Conservation (phyloP, 2,113 vertebrate species). For the Festucalex cinctus region DNA sequence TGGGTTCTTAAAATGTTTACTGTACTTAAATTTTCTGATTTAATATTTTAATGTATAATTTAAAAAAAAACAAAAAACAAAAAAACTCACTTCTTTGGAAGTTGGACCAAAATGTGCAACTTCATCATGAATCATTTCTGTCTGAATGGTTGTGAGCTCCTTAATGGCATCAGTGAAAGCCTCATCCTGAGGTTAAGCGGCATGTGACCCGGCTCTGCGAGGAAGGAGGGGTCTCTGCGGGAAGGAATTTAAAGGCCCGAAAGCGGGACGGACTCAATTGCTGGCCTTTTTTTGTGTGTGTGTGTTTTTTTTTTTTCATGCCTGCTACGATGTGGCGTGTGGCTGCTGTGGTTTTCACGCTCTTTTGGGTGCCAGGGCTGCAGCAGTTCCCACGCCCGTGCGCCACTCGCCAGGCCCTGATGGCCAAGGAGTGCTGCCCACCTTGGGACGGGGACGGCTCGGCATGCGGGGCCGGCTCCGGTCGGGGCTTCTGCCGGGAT, state of each 20-base stretch:
- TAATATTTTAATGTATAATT: too few relatives aligned
- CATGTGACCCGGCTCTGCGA: slow-evolving; percentile 56
- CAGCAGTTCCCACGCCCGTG: slow-evolving; percentile 63
- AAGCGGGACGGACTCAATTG: slow-evolving; percentile 4
- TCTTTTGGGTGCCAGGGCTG: slow-evolving; percentile 23
- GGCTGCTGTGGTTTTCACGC: slow-evolving; percentile 45
- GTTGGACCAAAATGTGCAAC: not conserved
- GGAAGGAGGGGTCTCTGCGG: slow-evolving; percentile 3
- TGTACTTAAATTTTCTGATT: too few relatives aligned
- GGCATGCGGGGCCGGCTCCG: slow-evolving; percentile 67
- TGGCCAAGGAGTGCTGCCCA: slow-evolving; percentile 62
- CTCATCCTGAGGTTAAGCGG: slow-evolving; percentile 30
- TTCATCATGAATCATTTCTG: not conserved
- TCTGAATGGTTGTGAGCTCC: not conserved
- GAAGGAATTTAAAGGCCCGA: slow-evolving; percentile 6
- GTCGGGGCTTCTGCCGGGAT: slow-evolving; percentile 80
- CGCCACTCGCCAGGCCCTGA: slow-evolving; percentile 37
- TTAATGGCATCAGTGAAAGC: slow-evolving; percentile 4
- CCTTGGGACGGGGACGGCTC: slow-evolving; percentile 59
- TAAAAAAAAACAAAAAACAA: too few relatives aligned
- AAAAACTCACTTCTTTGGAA: too few relatives aligned
- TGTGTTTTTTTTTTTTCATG: not conserved
- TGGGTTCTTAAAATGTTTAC: too few relatives aligned
- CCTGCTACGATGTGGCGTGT: slow-evolving; percentile 61
- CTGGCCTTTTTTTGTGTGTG: too few relatives aligned